phyloP scores from a whole-genome alignment of 2,113 vertebrate species.

The Rhea pennata region DNA sequence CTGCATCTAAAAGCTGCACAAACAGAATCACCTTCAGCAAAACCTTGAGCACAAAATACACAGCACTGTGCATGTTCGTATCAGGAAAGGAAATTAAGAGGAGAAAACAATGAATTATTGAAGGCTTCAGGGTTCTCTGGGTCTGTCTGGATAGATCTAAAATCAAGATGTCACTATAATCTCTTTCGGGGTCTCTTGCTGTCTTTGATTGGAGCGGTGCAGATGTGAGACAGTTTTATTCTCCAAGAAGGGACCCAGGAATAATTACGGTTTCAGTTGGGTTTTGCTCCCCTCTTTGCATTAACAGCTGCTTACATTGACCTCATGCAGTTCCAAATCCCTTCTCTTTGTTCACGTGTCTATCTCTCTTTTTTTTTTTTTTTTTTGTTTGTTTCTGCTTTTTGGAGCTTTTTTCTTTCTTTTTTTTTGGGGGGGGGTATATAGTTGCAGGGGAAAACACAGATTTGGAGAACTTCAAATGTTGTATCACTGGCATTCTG shows the following conservation, averaged over 20 bases:
- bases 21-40: conserved; percentile 63
- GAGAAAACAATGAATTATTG: conserved; percentile 55
- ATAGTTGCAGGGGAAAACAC: background rate
- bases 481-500: background rate
- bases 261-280: background rate
- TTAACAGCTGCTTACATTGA: background rate
- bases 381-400: background rate
- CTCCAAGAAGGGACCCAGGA: background rate
- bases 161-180: background rate
- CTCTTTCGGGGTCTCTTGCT: background rate
- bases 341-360: background rate
- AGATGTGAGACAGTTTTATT: background rate
- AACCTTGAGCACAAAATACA: conserved; percentile 52
- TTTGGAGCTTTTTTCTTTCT: background rate
- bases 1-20: background rate
- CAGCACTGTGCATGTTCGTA: background rate
- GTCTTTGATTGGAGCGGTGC: background rate
- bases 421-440: background rate
- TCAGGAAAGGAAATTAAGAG: conserved; percentile 45
- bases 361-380: background rate
- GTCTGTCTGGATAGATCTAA: background rate
- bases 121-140: conserved; percentile 36
- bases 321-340: background rate
- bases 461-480: background rate
- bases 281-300: background rate